These are phyloP conservation scores for Zosterops borbonicus DNA, from an alignment of 2,113 vertebrate species.

Conservation along the genomic window DNA sequence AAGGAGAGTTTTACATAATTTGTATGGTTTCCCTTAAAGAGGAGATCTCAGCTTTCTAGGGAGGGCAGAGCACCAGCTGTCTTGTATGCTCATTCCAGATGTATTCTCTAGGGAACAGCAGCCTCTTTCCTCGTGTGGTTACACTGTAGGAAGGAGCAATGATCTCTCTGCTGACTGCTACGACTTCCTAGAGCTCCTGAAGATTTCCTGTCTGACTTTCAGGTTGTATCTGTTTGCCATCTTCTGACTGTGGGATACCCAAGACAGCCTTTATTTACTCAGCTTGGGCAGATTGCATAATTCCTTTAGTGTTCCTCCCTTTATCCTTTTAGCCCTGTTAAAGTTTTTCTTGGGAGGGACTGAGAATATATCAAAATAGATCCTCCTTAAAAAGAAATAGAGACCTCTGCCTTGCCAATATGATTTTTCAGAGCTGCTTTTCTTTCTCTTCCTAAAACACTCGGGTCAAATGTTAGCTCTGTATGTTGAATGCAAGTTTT, in stretches of 20 bases:
- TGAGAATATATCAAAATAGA: not conserved
- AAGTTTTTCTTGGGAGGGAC: slow-evolving; percentile 34
- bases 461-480: slow-evolving; percentile 38
- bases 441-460: slow-evolving; percentile 6
- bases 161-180: not conserved
- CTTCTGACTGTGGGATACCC: not conserved
- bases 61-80: not conserved
- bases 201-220: not conserved
- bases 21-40: not conserved
- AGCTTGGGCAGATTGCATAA: not conserved
- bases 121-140: not conserved
- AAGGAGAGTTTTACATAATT: not conserved
- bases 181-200: not conserved
- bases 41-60: not conserved
- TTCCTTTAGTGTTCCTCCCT: not conserved
- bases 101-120: not conserved
- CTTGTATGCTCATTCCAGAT: not conserved
- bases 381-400: slow-evolving; percentile 1
- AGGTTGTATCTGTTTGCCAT: not conserved
- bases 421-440: slow-evolving; percentile 26
- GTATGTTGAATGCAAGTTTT: slow-evolving; percentile 46
- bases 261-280: not conserved
- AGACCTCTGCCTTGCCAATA: not conserved
- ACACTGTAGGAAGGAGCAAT: not conserved
- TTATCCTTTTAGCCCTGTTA: not conserved